Evolutionary conservation across 2,888 invertebrate genomes (phyloP).

Genomic region (Rhagonycha lutea): DNA sequence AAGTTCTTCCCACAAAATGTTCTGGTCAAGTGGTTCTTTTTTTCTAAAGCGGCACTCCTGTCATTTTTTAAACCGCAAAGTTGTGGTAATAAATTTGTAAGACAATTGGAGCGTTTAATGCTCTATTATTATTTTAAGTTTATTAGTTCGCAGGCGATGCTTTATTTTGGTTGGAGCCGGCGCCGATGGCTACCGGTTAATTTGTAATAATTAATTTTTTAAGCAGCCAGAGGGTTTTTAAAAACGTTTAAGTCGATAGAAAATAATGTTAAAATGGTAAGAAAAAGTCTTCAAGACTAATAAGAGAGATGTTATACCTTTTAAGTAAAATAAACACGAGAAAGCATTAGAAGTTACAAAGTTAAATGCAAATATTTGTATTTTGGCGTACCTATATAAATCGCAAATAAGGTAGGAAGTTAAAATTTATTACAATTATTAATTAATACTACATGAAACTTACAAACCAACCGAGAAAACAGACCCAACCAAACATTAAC

Average conservation of each 20-base stretch:
- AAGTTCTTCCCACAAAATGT: not conserved
- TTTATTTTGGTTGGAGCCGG: not conserved
- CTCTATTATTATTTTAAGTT: not conserved
- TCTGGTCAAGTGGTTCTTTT: not conserved
- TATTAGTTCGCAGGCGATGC: not conserved
- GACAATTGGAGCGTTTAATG: not conserved
- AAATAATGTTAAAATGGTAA: not conserved
- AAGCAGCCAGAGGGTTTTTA: not conserved
- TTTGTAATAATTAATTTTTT: not conserved
- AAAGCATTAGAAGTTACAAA: not conserved
- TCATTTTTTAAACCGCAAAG: not conserved
- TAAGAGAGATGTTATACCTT: not conserved
- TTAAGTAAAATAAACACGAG: not conserved
- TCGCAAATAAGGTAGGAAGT: not conserved
- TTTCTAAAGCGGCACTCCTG: not conserved
- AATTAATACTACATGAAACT: not conserved
- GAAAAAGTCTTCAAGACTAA: not conserved
- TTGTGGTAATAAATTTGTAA: not conserved
- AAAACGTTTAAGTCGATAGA: not conserved
- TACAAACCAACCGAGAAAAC: slow-evolving; percentile 1
- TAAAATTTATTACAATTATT: not conserved
- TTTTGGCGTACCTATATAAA: not conserved
- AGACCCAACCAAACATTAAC: not conserved
- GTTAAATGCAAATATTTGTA: not conserved
- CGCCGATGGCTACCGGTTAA: not conserved